These are phyloP conservation scores for Pardalotus punctatus DNA, from an alignment of 2,113 vertebrate genomes.

Conservation along the genomic window DNA sequence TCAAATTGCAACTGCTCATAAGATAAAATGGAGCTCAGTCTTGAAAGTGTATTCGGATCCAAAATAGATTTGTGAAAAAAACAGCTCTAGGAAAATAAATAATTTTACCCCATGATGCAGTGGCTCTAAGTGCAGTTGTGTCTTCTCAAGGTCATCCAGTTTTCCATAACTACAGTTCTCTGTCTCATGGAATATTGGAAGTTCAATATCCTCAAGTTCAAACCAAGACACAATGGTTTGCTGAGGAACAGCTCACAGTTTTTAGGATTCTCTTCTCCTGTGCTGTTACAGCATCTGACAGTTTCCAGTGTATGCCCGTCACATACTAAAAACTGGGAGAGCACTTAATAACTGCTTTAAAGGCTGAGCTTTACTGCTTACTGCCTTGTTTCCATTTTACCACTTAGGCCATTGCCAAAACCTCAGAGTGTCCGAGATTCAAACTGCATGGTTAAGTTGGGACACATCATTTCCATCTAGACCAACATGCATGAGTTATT, in stretches of 20 bases:
- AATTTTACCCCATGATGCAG: not conserved
- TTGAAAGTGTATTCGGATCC: not conserved
- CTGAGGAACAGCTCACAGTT: not conserved
- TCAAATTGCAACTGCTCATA: not conserved
- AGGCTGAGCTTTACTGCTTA: not conserved
- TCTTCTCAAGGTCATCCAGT: constrained; percentile 12
- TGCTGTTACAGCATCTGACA: not conserved
- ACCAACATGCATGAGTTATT: not conserved
- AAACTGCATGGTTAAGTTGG: not conserved
- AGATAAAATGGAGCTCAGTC: not conserved
- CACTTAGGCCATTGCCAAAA: not conserved
- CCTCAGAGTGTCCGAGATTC: not conserved
- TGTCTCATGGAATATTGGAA: not conserved
- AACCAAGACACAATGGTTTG: not conserved
- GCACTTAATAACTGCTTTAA: not conserved
- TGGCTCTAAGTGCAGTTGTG: not conserved
- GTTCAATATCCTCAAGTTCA: not conserved
- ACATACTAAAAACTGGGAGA: not conserved
- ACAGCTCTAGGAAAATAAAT: constrained; percentile 5
- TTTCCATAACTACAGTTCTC: not conserved
- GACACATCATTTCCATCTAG: not conserved
- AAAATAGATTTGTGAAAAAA: not conserved
- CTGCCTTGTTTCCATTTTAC: not conserved
- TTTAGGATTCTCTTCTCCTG: not conserved
- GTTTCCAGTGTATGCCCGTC: not conserved